phyloP scores from a whole-genome alignment of 2,888 invertebrate species.

The Erebia epiphron region DNA sequence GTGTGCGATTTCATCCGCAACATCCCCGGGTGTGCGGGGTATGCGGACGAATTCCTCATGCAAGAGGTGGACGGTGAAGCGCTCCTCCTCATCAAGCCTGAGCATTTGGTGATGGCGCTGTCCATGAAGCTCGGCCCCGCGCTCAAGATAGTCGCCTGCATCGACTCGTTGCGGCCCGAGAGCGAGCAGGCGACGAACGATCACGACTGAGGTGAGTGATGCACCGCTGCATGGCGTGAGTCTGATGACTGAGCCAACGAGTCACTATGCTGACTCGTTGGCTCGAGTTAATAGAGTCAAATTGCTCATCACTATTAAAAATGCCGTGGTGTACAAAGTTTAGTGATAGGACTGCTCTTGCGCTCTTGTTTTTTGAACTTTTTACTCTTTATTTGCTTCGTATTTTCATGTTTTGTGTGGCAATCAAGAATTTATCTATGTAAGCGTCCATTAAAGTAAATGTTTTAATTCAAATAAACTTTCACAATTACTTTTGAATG shows the following conservation, averaged over 20 bases:
- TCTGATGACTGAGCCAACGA: too few species aligned
- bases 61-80: conserved; percentile 99
- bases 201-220: conserved; percentile 60
- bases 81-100: conserved; percentile 94
- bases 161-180: conserved; percentile 90
- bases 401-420: too few species aligned
- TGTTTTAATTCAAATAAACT: too few species aligned
- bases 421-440: too few species aligned
- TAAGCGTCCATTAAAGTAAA: too few species aligned
- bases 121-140: conserved; percentile 98
- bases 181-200: conserved; percentile 63
- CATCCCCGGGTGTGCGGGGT: conserved; percentile 94
- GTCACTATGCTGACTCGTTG: too few species aligned
- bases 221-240: background rate
- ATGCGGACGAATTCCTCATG: conserved; percentile 96
- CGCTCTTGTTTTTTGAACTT: too few species aligned
- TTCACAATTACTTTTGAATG: too few species aligned
- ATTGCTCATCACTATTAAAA: too few species aligned
- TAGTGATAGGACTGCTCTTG: background rate
- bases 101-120: conserved; percentile 97
- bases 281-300: too few species aligned
- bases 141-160: conserved; percentile 96
- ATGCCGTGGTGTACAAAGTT: too few species aligned
- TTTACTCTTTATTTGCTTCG: too few species aligned
- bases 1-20: conserved; percentile 95